Evolutionary conservation across 2,113 vertebrate genomes (phyloP).

Genomic region (Oreochromis spilurus): DNA sequence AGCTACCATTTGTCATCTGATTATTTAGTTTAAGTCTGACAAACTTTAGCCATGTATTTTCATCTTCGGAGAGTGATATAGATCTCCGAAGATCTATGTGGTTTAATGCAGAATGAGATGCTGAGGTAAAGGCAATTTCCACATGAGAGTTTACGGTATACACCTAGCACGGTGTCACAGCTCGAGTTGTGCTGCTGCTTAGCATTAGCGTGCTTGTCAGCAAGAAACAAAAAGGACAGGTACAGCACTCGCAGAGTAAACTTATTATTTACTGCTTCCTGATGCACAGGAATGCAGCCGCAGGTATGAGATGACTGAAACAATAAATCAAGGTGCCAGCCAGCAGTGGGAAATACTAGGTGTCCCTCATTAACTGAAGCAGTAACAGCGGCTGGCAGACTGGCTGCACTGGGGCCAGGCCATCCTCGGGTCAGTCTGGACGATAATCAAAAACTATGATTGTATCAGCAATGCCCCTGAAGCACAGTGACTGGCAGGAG

Average conservation of each 20-base stretch:
- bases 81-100: not conserved
- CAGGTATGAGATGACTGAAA: slow-evolving; percentile 16
- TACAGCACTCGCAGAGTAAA: slow-evolving; percentile 1
- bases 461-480: slow-evolving; percentile 44
- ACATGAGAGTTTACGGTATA: not conserved
- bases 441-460: slow-evolving; percentile 64
- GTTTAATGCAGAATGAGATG: not conserved
- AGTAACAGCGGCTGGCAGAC: slow-evolving; percentile 5
- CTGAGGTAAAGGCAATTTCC: slow-evolving; percentile 15
- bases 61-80: not conserved
- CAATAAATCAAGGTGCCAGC: slow-evolving; percentile 44
- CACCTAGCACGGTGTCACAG: not conserved
- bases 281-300: slow-evolving; percentile 20
- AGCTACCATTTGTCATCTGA: not conserved
- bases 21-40: not conserved
- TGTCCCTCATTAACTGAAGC: slow-evolving; percentile 51
- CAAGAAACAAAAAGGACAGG: not conserved
- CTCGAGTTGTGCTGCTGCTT: not conserved
- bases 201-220: not conserved
- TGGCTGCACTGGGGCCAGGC: slow-evolving; percentile 13
- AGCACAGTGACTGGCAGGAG: slow-evolving; percentile 10
- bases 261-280: slow-evolving; percentile 39
- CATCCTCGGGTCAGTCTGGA: slow-evolving; percentile 33
- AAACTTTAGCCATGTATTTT: not conserved
- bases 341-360: slow-evolving; percentile 18